A percentile compares a stretch with the other conserved stretches of the same genome.
Evolutionary conservation across 2,797 vertebrate species (phyloP).

Genomic region (Platyrinchus mystaceus): DNA sequence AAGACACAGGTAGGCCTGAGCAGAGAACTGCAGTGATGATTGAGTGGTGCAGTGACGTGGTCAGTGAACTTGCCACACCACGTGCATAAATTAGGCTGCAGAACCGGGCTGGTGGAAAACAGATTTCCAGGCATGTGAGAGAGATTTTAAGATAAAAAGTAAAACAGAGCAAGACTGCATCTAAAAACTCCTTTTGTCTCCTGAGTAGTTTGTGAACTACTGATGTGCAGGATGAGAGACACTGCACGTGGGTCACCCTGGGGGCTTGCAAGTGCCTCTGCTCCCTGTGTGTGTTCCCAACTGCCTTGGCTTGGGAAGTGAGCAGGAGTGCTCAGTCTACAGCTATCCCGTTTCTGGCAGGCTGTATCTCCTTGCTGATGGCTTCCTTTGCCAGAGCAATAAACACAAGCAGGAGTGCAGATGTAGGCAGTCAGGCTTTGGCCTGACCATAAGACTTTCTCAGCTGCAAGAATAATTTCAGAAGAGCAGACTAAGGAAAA

Average conservation of each 20-base stretch:
- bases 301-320: not conserved
- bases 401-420: not conserved
- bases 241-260: not conserved
- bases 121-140: not conserved
- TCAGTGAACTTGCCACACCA: not conserved
- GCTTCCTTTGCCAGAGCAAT: not conserved
- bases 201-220: not conserved
- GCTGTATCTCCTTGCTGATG: not conserved
- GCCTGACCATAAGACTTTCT: not conserved
- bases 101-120: not conserved
- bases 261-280: not conserved
- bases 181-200: not conserved
- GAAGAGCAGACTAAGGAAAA: slow-evolving; percentile 12
- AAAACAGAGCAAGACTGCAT: not conserved
- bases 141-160: not conserved
- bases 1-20: not conserved
- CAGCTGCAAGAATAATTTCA: slow-evolving; percentile 8
- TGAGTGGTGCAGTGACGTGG: too few species aligned
- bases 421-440: not conserved
- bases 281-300: not conserved
- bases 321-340: not conserved
- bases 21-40: not conserved
- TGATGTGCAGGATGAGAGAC: not conserved
- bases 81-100: not conserved
- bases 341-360: not conserved